Evolutionary conservation across 2,797 vertebrate genomes (phyloP).

Genomic region (Cynopterus sphinx): DNA sequence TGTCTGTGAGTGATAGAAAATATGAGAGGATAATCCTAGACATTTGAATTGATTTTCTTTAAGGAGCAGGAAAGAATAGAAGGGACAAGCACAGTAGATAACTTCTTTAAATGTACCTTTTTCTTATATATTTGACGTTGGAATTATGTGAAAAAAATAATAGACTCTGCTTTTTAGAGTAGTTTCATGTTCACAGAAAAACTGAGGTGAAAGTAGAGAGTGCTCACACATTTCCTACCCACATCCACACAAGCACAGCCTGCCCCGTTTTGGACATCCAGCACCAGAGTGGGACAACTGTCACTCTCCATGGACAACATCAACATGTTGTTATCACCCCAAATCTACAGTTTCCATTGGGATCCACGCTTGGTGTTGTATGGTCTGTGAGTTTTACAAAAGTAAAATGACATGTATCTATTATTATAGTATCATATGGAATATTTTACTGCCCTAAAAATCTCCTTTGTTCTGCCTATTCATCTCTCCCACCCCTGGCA

Average conservation of each 20-base stretch:
- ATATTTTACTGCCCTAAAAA: neutral
- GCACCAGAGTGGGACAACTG: neutral
- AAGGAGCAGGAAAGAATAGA: neutral
- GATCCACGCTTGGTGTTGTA: neutral
- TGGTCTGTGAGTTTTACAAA: neutral
- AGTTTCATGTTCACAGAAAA: neutral
- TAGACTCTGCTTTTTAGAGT: neutral
- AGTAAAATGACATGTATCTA: neutral
- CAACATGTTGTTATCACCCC: neutral
- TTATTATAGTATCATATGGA: neutral
- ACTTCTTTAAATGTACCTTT: neutral
- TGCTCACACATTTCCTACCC: neutral
- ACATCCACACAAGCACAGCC: neutral
- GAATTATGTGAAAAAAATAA: neutral
- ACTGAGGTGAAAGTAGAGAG: neutral
- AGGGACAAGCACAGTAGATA: neutral
- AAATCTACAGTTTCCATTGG: neutral
- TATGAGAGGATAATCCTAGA: neutral
- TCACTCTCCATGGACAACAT: neutral
- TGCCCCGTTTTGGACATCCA: fast-evolving
- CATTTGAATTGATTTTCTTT: neutral
- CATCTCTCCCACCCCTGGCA: neutral
- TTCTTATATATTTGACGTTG: neutral
- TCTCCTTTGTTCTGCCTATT: neutral
- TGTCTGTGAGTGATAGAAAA: neutral